A percentile compares a stretch with the other conserved stretches of the same genome.
phyloP scores from a whole-genome alignment of 2,888 invertebrate species.

The Bursaphelenchus okinawaensis region DNA sequence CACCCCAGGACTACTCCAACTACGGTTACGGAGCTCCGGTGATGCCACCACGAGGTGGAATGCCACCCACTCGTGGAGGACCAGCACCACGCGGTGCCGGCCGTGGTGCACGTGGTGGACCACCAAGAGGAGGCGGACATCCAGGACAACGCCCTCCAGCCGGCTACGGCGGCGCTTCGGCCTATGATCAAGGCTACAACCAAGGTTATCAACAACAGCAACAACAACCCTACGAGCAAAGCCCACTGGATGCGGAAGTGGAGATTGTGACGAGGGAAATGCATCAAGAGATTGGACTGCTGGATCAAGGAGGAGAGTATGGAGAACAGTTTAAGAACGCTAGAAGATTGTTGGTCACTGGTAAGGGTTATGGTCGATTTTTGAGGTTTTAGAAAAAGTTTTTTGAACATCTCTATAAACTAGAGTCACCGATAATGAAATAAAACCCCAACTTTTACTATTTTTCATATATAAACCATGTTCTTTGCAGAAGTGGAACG shows the following conservation, averaged over 20 bases:
- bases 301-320: constrained; percentile 47
- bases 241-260: constrained; percentile 54
- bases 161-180: constrained; percentile 2
- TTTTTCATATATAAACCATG: not conserved
- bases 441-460: not conserved
- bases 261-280: constrained; percentile 53
- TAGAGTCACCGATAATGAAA: too few species aligned
- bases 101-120: not conserved
- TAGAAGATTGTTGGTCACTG: constrained; percentile 42
- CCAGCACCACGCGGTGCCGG: not conserved
- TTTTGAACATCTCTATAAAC: too few species aligned
- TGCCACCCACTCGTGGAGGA: not conserved
- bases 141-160: constrained; percentile 14
- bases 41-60: not conserved
- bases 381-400: not conserved
- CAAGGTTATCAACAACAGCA: constrained; percentile 17
- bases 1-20: not conserved
- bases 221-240: constrained; percentile 21
- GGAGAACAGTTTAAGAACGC: constrained; percentile 54
- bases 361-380: too few species aligned
- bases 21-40: constrained; percentile 16
- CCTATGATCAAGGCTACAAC: not conserved
- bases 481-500: constrained; percentile 48
- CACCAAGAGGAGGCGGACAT: constrained; percentile 2
- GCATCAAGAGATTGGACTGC: constrained; percentile 39